Percentiles rank a stretch among this genome's conserved stretches.
phyloP scores from a whole-genome alignment of 2,113 vertebrate genomes.

The Deroptyus accipitrinus region DNA sequence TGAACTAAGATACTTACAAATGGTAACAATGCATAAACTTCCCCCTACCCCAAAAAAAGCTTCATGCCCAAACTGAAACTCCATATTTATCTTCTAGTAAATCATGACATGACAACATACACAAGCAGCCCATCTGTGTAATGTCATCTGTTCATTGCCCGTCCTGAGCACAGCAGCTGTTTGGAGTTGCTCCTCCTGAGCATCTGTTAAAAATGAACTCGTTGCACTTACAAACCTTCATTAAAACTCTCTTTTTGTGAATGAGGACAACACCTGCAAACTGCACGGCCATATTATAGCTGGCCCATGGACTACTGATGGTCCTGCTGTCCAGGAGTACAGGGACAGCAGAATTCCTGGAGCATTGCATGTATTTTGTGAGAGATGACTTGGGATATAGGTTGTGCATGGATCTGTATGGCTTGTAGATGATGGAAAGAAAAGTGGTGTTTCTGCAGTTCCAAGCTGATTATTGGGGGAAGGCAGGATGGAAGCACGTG shows the following conservation, averaged over 20 bases:
- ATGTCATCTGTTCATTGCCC: background rate
- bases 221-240: background rate
- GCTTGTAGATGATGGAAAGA: background rate
- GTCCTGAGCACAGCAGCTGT: background rate
- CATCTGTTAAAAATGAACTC: background rate
- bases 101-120: background rate
- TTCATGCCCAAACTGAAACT: background rate
- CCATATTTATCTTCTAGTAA: background rate
- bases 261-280: background rate
- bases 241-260: background rate
- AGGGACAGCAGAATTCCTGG: background rate
- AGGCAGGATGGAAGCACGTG: background rate
- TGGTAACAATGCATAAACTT: background rate
- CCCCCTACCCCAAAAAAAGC: background rate
- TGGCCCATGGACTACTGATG: background rate
- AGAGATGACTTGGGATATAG: background rate
- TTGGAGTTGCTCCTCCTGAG: background rate
- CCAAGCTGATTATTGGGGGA: background rate
- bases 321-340: background rate
- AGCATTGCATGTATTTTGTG: background rate
- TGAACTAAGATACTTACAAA: background rate
- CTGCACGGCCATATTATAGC: accelerated
- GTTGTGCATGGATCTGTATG: background rate
- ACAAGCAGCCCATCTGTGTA: background rate
- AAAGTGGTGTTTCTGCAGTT: background rate